Percentiles rank a stretch among this genome's conserved stretches.
These are phyloP conservation scores for Nudaria mundana DNA, from an alignment of 2,888 invertebrate genomes.

Conservation along the genomic window DNA sequence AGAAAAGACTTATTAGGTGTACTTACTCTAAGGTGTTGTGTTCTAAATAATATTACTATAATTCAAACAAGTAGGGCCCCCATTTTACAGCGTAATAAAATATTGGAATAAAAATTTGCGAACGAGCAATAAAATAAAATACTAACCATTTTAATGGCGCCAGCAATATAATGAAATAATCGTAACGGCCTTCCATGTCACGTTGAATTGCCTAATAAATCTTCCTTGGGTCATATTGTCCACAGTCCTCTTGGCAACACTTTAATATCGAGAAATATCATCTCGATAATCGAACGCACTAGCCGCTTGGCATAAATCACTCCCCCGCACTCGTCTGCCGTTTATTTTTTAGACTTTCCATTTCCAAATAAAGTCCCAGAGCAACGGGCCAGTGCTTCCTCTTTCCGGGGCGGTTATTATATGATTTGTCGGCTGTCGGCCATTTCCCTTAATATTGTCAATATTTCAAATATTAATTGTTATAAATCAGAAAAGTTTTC, in stretches of 20 bases:
- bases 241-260: slow-evolving; percentile 77
- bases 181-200: slow-evolving; percentile 77
- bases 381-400: slow-evolving; percentile 77
- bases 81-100: slow-evolving; percentile 76
- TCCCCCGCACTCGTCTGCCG: slow-evolving; percentile 65
- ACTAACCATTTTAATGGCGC: slow-evolving; percentile 79
- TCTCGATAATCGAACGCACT: slow-evolving; percentile 77
- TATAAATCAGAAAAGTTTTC: slow-evolving; percentile 77
- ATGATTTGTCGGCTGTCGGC: slow-evolving; percentile 79
- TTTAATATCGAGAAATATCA: slow-evolving; percentile 81
- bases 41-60: slow-evolving; percentile 37
- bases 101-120: slow-evolving; percentile 75
- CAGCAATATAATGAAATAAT: slow-evolving; percentile 80
- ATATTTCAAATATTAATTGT: slow-evolving; percentile 81
- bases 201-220: slow-evolving; percentile 77
- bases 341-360: slow-evolving; percentile 81
- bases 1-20: slow-evolving; percentile 24
- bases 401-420: slow-evolving; percentile 78
- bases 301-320: slow-evolving; percentile 74
- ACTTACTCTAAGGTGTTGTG: slow-evolving; percentile 39
- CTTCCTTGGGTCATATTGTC: slow-evolving; percentile 80
- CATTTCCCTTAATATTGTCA: slow-evolving; percentile 80
- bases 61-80: slow-evolving; percentile 45
- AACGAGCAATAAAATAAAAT: slow-evolving; percentile 77
- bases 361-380: slow-evolving; percentile 80